Evolutionary conservation across 2,888 invertebrate species (phyloP).

Genomic region (Melanotus villosus): DNA sequence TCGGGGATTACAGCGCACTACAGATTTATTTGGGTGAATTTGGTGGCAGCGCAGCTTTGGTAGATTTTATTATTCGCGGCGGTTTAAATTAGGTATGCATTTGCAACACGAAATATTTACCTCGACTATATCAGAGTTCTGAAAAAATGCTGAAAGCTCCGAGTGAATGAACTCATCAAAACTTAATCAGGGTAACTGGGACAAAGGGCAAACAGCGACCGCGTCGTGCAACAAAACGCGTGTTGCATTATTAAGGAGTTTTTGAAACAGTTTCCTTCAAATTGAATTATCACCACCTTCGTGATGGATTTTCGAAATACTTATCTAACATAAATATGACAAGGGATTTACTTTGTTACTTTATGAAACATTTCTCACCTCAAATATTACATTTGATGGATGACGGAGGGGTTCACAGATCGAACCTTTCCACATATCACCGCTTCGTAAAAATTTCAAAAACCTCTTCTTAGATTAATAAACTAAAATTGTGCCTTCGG

Average conservation of each 20-base stretch:
- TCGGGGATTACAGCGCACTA: too few species aligned
- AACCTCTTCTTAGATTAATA: too few species aligned
- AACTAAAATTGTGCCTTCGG: too few species aligned
- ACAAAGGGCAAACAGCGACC: slow-evolving; percentile 18
- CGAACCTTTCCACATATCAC: too few species aligned
- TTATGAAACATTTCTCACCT: too few species aligned
- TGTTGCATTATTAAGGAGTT: slow-evolving; percentile 5
- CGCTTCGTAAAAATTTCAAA: too few species aligned
- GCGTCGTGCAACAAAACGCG: slow-evolving; percentile 7
- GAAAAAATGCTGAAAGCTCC: slow-evolving; percentile 7
- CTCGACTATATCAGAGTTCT: neutral
- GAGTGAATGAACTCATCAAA: slow-evolving; percentile 27
- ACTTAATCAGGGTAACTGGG: slow-evolving; percentile 15
- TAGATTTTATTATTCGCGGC: neutral
- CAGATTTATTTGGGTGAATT: too few species aligned
- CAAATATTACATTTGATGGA: too few species aligned
- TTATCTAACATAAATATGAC: neutral
- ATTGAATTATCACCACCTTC: neutral
- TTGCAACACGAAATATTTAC: neutral
- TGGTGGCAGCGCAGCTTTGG: neutral
- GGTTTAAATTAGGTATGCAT: neutral
- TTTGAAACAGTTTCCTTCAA: neutral
- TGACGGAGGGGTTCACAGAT: too few species aligned
- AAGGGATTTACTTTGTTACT: too few species aligned
- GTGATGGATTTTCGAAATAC: neutral